These are phyloP conservation scores for Chroicocephalus ridibundus DNA, from an alignment of 2,113 vertebrate species.

Conservation along the genomic window DNA sequence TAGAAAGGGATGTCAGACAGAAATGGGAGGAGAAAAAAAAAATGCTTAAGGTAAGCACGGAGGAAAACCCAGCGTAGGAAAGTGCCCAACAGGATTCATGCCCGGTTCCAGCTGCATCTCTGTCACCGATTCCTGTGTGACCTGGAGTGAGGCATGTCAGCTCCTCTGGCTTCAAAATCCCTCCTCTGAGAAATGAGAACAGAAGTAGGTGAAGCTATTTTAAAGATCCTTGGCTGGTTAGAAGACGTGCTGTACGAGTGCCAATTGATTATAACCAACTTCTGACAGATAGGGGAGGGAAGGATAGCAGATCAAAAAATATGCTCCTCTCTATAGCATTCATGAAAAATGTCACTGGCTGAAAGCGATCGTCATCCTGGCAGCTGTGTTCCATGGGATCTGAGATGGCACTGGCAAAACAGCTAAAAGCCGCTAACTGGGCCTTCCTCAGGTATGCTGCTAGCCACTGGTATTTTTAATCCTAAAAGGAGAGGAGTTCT, in stretches of 20 bases:
- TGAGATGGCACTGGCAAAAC: background rate
- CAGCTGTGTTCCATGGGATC: background rate
- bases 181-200: background rate
- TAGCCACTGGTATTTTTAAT: background rate
- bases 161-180: background rate
- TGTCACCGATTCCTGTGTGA: background rate
- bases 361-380: background rate
- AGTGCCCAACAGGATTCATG: background rate
- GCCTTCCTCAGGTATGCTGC: background rate
- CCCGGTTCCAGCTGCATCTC: background rate
- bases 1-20: conserved; percentile 20
- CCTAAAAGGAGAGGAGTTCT: background rate
- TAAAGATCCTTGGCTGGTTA: conserved; percentile 9
- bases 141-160: background rate
- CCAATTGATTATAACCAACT: background rate
- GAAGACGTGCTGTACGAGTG: background rate
- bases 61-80: background rate
- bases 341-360: conserved; percentile 11
- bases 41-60: background rate
- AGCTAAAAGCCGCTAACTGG: background rate
- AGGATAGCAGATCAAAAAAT: background rate
- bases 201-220: conserved; percentile 14
- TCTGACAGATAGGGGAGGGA: background rate
- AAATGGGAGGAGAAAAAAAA: conserved; percentile 13
- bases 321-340: background rate